phyloP scores from a whole-genome alignment of 2,113 vertebrate genomes.

The Donacobius atricapilla region DNA sequence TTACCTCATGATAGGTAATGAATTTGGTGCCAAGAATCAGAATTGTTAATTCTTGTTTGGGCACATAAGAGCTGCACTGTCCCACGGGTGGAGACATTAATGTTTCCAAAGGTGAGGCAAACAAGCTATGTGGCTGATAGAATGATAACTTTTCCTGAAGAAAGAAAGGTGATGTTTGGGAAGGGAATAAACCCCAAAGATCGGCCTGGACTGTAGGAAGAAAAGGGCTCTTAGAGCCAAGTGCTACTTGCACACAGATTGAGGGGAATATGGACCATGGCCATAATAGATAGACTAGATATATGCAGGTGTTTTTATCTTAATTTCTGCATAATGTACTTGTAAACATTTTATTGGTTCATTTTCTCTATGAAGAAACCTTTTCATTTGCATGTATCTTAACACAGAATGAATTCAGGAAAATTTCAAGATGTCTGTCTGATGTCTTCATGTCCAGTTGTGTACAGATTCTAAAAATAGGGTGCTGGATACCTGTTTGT shows the following conservation, averaged over 20 bases:
- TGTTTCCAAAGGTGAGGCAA: neutral
- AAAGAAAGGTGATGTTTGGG: neutral
- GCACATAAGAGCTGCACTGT: neutral
- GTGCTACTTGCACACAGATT: neutral
- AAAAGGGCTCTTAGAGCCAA: neutral
- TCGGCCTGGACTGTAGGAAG: neutral
- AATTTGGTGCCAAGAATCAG: neutral
- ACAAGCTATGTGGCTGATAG: too few relatives aligned
- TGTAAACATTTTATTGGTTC: neutral
- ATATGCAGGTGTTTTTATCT: neutral
- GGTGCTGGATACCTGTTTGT: neutral
- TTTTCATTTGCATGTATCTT: neutral
- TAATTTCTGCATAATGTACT: neutral
- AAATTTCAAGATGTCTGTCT: neutral
- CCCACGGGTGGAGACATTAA: neutral
- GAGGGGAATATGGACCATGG: neutral
- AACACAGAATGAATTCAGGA: neutral
- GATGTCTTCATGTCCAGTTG: neutral
- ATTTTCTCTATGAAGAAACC: neutral
- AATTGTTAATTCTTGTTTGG: neutral
- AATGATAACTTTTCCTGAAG: neutral
- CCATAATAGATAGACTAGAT: neutral
- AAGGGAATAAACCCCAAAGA: neutral
- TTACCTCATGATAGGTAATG: neutral
- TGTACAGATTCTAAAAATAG: neutral